Conservation (phyloP, 2,113 vertebrate species). For the Labeo rohita region DNA sequence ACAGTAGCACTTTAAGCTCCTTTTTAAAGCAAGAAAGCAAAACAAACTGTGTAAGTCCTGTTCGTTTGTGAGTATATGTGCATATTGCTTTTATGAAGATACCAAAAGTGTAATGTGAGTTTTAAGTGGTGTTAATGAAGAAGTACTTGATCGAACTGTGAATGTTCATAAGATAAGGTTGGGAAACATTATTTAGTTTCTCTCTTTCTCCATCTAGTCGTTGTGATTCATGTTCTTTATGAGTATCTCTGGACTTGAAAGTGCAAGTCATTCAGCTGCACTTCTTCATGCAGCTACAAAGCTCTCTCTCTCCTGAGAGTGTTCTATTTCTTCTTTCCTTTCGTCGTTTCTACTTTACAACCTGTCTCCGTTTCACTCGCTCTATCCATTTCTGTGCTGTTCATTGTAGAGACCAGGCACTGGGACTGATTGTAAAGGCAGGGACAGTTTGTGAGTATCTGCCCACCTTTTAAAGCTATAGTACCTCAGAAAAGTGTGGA, state of each 20-base stretch:
- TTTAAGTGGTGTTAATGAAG: not conserved
- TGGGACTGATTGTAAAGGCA: conserved; percentile 13
- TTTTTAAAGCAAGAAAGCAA: not conserved
- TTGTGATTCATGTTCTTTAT: conserved; percentile 1
- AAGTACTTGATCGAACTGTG: not conserved
- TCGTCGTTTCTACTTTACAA: conserved; percentile 19
- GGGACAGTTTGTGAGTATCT: conserved; percentile 59
- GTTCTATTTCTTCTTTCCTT: conserved; percentile 21
- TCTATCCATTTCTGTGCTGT: conserved; percentile 32
- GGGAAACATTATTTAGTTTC: not conserved
- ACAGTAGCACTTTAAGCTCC: not conserved
- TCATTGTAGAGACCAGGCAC: conserved; percentile 47
- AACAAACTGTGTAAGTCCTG: not conserved
- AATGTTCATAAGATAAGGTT: not conserved
- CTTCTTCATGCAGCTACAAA: conserved; percentile 64
- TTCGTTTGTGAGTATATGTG: not conserved
- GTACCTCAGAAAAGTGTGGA: not conserved
- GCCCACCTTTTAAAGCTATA: conserved; percentile 58
- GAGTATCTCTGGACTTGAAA: conserved; percentile 64
- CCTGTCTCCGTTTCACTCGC: conserved; percentile 32
- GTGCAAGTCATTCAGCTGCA: conserved; percentile 75
- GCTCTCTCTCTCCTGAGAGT: conserved; percentile 31
- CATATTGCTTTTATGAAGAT: not conserved
- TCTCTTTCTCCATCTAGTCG: not conserved
- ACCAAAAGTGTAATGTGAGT: not conserved